Conservation (phyloP, 2,113 vertebrate genomes). For the Eudyptes chrysolophus region DNA sequence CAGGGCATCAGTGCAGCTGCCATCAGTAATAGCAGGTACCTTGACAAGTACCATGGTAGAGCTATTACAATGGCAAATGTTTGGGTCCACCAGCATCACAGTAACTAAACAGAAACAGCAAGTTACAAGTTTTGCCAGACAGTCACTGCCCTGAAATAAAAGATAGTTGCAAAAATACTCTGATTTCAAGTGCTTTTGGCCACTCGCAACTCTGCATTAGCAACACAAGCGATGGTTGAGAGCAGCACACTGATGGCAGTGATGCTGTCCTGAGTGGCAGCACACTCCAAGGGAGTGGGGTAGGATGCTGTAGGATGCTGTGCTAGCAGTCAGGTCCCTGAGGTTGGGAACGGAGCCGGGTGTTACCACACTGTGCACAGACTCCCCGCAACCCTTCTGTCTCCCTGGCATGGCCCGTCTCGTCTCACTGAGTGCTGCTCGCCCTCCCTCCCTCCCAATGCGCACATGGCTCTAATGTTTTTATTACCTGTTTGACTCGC, state of each 20-base stretch:
- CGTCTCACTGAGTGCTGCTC: constrained; percentile 81
- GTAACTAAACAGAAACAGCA: neutral
- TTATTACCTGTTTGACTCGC: constrained; percentile 99
- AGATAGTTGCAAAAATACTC: neutral
- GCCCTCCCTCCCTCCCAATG: constrained; percentile 80
- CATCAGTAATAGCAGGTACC: neutral
- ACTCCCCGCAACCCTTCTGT: constrained; percentile 14
- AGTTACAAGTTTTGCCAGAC: neutral
- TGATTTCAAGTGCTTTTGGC: neutral
- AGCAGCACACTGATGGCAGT: neutral
- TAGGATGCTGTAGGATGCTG: neutral
- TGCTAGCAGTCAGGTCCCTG: neutral
- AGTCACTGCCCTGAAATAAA: neutral
- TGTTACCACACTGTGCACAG: neutral
- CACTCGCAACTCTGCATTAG: neutral
- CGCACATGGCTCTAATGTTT: constrained; percentile 99
- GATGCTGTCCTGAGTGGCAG: neutral
- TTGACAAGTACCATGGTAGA: neutral
- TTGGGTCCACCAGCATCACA: neutral
- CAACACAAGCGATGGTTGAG: fast-evolving
- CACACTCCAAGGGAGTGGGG: fast-evolving
- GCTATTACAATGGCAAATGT: fast-evolving
- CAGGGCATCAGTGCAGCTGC: fast-evolving
- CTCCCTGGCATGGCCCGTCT: constrained; percentile 77
- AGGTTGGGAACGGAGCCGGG: neutral